phyloP scores from a whole-genome alignment of 2,113 vertebrate genomes.

The Trogon melanurus region DNA sequence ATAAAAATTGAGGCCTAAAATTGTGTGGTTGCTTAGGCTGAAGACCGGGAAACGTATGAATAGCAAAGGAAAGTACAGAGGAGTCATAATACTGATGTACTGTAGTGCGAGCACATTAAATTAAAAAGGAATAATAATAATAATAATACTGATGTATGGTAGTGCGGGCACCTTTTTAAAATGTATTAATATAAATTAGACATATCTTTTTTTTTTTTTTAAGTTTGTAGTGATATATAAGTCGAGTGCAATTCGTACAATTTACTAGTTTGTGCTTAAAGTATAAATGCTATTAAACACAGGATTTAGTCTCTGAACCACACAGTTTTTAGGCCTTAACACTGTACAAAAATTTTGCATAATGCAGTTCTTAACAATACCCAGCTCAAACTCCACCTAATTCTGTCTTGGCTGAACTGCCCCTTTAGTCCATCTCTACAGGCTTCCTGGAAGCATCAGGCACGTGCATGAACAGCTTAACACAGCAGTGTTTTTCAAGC shows the following conservation, averaged over 20 bases:
- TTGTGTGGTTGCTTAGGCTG: slow-evolving; percentile 95
- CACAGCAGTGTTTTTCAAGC: slow-evolving; percentile 93
- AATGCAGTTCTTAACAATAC: slow-evolving; percentile 98
- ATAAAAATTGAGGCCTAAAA: slow-evolving; percentile 92
- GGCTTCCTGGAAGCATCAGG: slow-evolving; percentile 98
- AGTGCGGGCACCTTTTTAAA: slow-evolving; percentile 90
- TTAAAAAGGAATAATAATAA: slow-evolving; percentile 83
- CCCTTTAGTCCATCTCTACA: slow-evolving; percentile 87
- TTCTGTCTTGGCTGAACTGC: slow-evolving; percentile 87
- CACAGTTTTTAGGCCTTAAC: slow-evolving; percentile 99
- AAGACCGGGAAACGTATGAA: slow-evolving; percentile 83
- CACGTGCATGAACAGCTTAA: slow-evolving; percentile 98
- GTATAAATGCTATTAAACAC: slow-evolving; percentile 99
- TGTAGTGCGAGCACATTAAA: slow-evolving; percentile 92
- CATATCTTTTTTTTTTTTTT: slow-evolving; percentile 93
- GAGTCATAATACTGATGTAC: slow-evolving; percentile 90
- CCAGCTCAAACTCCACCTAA: slow-evolving; percentile 87
- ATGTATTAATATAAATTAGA: slow-evolving; percentile 99
- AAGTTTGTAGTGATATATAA: slow-evolving; percentile 99
- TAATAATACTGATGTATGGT: slow-evolving; percentile 86
- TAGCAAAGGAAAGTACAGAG: slow-evolving; percentile 86
- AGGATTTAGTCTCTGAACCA: slow-evolving; percentile 99
- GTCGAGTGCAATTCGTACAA: slow-evolving; percentile 99
- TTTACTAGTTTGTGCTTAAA: slow-evolving; percentile 99
- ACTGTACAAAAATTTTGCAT: slow-evolving; percentile 99